These are phyloP conservation scores for Ciconia nigra DNA, from an alignment of 2,797 vertebrate genomes.

Conservation along the genomic window DNA sequence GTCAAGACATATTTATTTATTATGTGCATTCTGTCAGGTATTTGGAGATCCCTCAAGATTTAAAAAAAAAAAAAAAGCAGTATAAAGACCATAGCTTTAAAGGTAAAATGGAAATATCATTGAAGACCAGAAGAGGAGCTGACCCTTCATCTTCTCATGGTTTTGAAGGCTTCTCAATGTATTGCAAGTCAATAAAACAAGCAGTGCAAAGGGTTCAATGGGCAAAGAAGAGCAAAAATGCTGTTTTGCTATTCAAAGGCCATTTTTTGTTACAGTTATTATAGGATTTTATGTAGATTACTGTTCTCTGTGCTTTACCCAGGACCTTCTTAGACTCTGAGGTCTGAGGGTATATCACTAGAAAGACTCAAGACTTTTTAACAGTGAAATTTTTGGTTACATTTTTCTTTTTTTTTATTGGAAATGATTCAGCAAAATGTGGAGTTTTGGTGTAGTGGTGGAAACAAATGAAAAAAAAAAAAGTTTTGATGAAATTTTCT, in stretches of 20 bases:
- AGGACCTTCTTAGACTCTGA: neutral
- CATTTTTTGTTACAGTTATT: neutral
- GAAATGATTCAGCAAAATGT: neutral
- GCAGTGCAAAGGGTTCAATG: neutral
- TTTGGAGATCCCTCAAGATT: neutral
- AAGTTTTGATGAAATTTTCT: neutral
- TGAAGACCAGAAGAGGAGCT: neutral
- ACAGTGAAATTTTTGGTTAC: neutral
- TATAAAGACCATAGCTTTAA: neutral
- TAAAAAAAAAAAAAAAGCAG: neutral
- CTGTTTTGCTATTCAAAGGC: neutral
- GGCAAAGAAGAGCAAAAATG: neutral
- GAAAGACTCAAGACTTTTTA: neutral
- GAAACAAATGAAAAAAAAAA: neutral
- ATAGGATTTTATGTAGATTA: neutral
- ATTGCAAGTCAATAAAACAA: neutral
- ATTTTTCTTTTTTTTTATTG: neutral
- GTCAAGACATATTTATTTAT: neutral
- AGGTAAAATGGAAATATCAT: neutral
- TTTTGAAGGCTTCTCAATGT: neutral
- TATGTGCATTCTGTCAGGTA: neutral
- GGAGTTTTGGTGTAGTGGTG: neutral
- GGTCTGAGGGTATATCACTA: neutral
- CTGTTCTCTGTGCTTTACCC: neutral
- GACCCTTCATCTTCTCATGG: neutral